Evolutionary conservation across 1,140 invertebrate species (phyloP), one percentile per base, ranked within the genome.

Genomic region (Drosophila punjabiensis): DNA sequence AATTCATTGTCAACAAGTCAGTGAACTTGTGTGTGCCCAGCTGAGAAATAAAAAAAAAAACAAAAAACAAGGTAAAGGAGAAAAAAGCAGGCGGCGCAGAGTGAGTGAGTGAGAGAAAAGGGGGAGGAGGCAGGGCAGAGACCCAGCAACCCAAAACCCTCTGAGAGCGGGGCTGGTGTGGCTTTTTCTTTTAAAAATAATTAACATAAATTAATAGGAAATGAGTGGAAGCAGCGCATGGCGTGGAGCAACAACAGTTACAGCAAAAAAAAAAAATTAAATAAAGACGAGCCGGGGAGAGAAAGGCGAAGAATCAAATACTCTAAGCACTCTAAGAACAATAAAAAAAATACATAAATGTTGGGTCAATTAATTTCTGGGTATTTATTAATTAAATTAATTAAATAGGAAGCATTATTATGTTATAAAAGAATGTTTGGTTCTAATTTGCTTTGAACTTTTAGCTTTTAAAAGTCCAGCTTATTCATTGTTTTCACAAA

Each of bases 171-270:
- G 68, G 39, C 56, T 82, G 83, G 66, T 83, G 84, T 80, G 80
- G 76, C 65, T 79, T 79, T 88, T 89, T 89, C 85, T 88, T 81
- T 84, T 78, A 81, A 80, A 88, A 88, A 88, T 89, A 88, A 88
- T 88, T 88, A 85, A 85, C 85, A 88, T 88, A 88, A 89, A 88
- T 88, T 88, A 88, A 88, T 88, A 88, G 85, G 85, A 89, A 88
- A 89, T 81, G 85, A 81, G 78, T 84, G 75, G 81, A 89, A 79
- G 80, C 56, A 79, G 73, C 77, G 68, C 80, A 41, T 32, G 52
- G 37, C 43, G 43, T 45, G 47, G 68, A 58, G 68, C 47, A 71
- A 60, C 52, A 76, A 83, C 84, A 84, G 84, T 84, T 88, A 88
- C 67, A 60, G 52, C 32, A 20, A 37, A 59, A 52, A 35, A 16